Conservation (phyloP, 1,140 invertebrate genomes). For the Sarcophaga bullata region DNA sequence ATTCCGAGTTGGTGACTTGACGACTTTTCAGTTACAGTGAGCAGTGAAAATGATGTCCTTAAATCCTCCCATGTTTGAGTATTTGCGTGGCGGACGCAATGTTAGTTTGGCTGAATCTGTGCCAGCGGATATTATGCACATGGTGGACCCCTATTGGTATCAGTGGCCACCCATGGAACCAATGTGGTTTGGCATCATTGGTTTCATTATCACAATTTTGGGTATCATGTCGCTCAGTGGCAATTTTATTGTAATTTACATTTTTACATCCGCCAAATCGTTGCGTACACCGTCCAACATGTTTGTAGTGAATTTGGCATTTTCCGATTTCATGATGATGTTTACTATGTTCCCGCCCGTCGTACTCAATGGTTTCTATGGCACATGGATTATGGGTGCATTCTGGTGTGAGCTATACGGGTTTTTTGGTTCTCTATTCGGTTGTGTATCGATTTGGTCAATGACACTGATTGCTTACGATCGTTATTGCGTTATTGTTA, state of each 20-base stretch:
- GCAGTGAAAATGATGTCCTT: slow-evolving; percentile 52
- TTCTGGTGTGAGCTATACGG: slow-evolving; percentile 83
- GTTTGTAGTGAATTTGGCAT: slow-evolving; percentile 82
- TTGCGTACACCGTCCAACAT: slow-evolving; percentile 83
- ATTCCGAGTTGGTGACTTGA: too few relatives aligned
- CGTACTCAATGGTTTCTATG: slow-evolving; percentile 81
- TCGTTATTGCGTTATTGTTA: slow-evolving; percentile 87
- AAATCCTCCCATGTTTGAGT: slow-evolving; percentile 51
- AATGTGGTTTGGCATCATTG: slow-evolving; percentile 81
- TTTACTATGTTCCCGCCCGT: slow-evolving; percentile 79
- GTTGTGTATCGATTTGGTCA: slow-evolving; percentile 84
- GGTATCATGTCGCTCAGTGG: slow-evolving; percentile 78
- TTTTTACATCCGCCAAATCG: slow-evolving; percentile 80
- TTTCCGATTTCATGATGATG: slow-evolving; percentile 86
- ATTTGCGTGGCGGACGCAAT: slow-evolving; percentile 68
- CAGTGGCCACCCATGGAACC: slow-evolving; percentile 82
- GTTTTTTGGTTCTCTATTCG: slow-evolving; percentile 81
- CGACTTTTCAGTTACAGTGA: too few relatives aligned
- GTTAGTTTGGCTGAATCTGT: slow-evolving; percentile 80
- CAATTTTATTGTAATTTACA: slow-evolving; percentile 84
- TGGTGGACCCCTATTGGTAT: slow-evolving; percentile 79
- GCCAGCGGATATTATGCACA: slow-evolving; percentile 76
- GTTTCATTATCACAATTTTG: slow-evolving; percentile 78
- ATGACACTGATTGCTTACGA: slow-evolving; percentile 86
- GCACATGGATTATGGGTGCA: slow-evolving; percentile 80